phyloP scores from a whole-genome alignment of 2,797 vertebrate genomes.

The Neosalanx taihuensis region DNA sequence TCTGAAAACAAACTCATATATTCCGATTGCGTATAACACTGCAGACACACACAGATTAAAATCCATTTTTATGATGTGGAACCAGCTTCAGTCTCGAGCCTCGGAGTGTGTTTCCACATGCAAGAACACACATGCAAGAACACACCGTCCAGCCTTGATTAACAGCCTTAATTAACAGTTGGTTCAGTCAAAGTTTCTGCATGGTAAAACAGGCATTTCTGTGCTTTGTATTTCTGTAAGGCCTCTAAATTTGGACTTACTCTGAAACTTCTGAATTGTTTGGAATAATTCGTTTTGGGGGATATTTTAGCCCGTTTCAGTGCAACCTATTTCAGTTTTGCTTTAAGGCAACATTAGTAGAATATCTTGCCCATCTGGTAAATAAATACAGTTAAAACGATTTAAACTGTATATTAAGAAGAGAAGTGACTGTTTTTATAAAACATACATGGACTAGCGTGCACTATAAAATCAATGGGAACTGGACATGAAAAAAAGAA shows the following conservation, averaged over 20 bases:
- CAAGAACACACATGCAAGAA: neutral
- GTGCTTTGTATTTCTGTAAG: too few relatives aligned
- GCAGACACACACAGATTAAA: neutral
- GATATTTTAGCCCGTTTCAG: too few relatives aligned
- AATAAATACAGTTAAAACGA: slow-evolving; percentile 72
- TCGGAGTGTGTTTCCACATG: neutral
- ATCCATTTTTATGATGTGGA: neutral
- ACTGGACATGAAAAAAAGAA: slow-evolving; percentile 87
- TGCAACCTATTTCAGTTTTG: too few relatives aligned
- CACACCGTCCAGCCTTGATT: neutral
- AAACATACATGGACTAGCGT: slow-evolving; percentile 83
- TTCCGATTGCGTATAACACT: neutral
- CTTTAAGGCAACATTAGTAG: slow-evolving; percentile 83
- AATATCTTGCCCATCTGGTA: slow-evolving; percentile 83
- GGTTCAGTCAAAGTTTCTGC: too few relatives aligned
- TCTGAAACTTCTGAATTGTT: too few relatives aligned
- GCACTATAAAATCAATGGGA: slow-evolving; percentile 80
- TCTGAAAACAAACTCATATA: slow-evolving; percentile 7
- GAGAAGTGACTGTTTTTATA: slow-evolving; percentile 84
- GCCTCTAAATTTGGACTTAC: too few relatives aligned
- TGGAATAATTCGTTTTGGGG: too few relatives aligned
- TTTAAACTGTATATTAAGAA: slow-evolving; percentile 81
- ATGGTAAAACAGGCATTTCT: too few relatives aligned
- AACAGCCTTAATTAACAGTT: too few relatives aligned
- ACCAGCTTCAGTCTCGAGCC: neutral